These are phyloP conservation scores for Drosophila sulfurigaster DNA, from an alignment of 1,140 invertebrate genomes.

Conservation along the genomic window DNA sequence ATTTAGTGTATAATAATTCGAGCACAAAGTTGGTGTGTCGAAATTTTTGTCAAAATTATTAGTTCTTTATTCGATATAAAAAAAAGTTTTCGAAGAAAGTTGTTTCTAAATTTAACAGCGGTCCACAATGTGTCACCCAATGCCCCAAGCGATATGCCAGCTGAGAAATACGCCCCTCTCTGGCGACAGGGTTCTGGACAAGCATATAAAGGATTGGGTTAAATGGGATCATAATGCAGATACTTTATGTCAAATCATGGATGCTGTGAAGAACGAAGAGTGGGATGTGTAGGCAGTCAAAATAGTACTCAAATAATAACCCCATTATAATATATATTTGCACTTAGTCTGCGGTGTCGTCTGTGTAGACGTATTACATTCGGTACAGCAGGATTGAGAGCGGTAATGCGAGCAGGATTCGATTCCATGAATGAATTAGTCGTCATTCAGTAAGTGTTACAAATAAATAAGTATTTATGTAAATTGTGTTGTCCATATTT, in stretches of 20 bases:
- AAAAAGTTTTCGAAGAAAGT: not conserved
- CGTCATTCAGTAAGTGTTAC: conserved; percentile 90
- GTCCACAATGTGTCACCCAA: conserved; percentile 29
- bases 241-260: conserved; percentile 64
- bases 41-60: conserved; percentile 21
- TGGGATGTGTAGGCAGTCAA: conserved; percentile 58
- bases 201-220: conserved; percentile 60
- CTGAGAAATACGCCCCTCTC: conserved; percentile 55
- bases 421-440: conserved; percentile 98
- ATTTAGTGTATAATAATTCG: not conserved
- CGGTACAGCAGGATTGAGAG: conserved; percentile 96
- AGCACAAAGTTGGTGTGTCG: conserved; percentile 3
- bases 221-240: conserved; percentile 63
- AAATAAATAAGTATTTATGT: too few species aligned
- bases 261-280: conserved; percentile 56
- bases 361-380: conserved; percentile 89
- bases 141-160: conserved; percentile 39
- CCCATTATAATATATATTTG: conserved; percentile 84
- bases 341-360: conserved; percentile 52
- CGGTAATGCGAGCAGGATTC: conserved; percentile 96
- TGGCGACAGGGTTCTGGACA: conserved; percentile 59
- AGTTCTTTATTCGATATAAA: not conserved
- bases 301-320: not conserved
- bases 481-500: not conserved
- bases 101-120: conserved; percentile 18